phyloP scores from a whole-genome alignment of 1,140 invertebrate genomes.

The Amyelois transitella region DNA sequence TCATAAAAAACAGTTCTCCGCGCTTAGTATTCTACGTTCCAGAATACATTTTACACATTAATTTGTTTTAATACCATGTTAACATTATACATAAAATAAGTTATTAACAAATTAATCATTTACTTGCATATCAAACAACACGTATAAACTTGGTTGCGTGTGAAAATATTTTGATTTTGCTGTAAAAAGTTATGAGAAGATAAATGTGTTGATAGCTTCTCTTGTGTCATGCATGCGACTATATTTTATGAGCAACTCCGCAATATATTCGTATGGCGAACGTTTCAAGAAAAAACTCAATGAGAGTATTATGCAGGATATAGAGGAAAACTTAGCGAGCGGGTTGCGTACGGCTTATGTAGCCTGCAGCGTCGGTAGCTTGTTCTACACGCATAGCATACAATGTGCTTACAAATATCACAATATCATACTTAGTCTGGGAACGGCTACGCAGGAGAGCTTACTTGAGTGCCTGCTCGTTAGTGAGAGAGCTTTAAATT shows the following conservation, averaged over 20 bases:
- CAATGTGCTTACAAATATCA: conserved; percentile 48
- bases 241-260: neutral
- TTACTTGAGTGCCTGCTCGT: conserved; percentile 56
- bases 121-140: too few species aligned
- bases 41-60: too few species aligned
- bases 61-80: too few species aligned
- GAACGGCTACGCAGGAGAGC: conserved; percentile 43
- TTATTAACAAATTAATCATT: too few species aligned
- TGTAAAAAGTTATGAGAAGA: neutral
- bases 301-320: neutral
- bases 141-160: too few species aligned
- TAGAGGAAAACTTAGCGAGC: neutral
- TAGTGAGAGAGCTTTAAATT: conserved; percentile 61
- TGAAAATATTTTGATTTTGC: neutral
- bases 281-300: neutral
- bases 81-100: too few species aligned
- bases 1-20: too few species aligned
- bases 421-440: conserved; percentile 52
- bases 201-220: neutral
- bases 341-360: conserved; percentile 1
- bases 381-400: conserved; percentile 13
- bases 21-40: too few species aligned
- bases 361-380: conserved; percentile 1
- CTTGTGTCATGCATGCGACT: neutral
- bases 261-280: neutral